Base-by-base conservation (phyloP, 35 echinoderm and acorn worm species). In the Diadema setosum region DNA sequence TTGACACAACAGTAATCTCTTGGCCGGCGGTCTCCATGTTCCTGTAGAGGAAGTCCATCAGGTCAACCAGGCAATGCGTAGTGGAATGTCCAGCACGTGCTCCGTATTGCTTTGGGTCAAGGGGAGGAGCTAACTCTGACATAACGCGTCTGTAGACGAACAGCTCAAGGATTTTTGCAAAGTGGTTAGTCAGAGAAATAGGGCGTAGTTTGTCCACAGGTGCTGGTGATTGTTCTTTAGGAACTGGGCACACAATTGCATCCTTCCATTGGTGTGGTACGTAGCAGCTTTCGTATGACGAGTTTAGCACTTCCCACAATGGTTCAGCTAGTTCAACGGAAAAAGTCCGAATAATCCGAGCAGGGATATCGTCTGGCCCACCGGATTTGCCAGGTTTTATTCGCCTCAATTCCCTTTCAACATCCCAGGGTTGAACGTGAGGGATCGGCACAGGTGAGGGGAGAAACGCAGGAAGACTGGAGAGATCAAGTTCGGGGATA, bases 361-460 rank as follows among this genome's bases (percentile, higher is more conserved):
- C 75, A 45, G 84, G 76, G 12, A 93, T 93, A 0, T 80, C 70
- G 55, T 84, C 81, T 26, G 91, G 91, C 5, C 91, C 84, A 36
- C n/a, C n/a, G n/a, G n/a, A n/a, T n/a, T n/a, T n/a, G n/a, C 84
- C 76, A n/a, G 24, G 16, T n/a, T 81, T 81, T 16, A 76, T 87
- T 45, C 81, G 64, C 15, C 27, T 52, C 12, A 93, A 60, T 56
- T 69, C 42, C 15, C 20, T 46, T 30, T 82, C 85, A 4, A 92
- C 70, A 31, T 92, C 82, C 36, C 63, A 86, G 2, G 65, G 55
- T 29, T 60, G 55, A 29, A 86, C 29, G 25, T 1, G 37, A 45
- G 15, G n/a, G n/a, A n/a, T n/a, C n/a, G n/a, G 5, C 16, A 7
- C 14, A 5, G 49, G 52, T 20, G 59, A 31, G 18, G 87, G 87